These are phyloP conservation scores for Rhinichthys osculus DNA, from an alignment of 2,797 vertebrate genomes.

Conservation along the genomic window DNA sequence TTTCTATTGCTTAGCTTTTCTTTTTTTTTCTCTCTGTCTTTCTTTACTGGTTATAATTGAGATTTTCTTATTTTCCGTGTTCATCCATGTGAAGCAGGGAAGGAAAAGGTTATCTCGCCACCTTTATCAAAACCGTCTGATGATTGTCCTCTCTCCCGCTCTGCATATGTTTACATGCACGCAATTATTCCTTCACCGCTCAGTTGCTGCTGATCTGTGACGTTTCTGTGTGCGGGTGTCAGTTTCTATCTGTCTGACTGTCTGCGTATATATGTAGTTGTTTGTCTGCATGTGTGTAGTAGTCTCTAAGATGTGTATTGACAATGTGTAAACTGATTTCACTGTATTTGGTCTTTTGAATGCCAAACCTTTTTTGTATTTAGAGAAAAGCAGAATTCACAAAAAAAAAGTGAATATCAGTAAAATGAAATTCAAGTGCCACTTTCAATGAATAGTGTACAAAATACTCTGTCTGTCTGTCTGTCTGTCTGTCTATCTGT, in stretches of 20 bases:
- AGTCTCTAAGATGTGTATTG: neutral
- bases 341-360: neutral
- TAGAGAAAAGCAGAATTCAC: neutral
- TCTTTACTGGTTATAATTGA: constrained; percentile 49
- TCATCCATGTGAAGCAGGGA: constrained; percentile 43
- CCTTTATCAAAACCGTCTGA: constrained; percentile 36
- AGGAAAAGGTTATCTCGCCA: constrained; percentile 55
- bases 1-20: neutral
- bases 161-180: constrained; percentile 44
- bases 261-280: neutral
- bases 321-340: constrained; percentile 20
- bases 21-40: neutral
- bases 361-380: neutral
- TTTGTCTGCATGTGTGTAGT: neutral
- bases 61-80: constrained; percentile 45
- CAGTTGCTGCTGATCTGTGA: constrained; percentile 36
- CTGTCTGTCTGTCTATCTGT: too few species aligned
- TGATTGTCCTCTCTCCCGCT: constrained; percentile 46
- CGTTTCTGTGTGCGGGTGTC: constrained; percentile 24
- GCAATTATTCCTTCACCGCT: constrained; percentile 20
- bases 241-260: constrained; percentile 22
- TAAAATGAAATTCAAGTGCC: neutral
- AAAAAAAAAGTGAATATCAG: neutral
- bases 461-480: neutral
- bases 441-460: neutral